These are phyloP conservation scores for Artibeus jamaicensis DNA, from an alignment of 2,797 vertebrate species.

Conservation along the genomic window DNA sequence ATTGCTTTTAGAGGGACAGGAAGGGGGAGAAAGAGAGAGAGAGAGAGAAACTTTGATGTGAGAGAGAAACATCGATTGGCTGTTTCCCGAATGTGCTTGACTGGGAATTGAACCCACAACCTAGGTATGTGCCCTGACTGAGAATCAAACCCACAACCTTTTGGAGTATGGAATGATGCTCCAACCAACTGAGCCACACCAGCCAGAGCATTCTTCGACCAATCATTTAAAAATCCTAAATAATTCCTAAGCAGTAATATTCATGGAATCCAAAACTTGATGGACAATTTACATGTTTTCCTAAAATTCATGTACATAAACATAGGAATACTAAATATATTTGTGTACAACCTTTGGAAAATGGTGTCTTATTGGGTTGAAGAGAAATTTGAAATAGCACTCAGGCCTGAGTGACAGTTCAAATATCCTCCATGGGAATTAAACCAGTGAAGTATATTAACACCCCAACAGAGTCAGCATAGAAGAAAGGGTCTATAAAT, in stretches of 20 bases:
- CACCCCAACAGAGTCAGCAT: background rate
- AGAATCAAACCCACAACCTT: no score
- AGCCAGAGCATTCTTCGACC: background rate
- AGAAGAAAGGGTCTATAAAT: background rate
- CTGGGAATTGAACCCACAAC: no score
- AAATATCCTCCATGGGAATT: background rate
- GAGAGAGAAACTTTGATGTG: no score
- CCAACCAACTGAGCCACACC: no score
- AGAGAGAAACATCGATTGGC: no score
- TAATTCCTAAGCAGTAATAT: background rate
- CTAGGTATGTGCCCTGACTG: no score
- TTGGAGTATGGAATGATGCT: no score
- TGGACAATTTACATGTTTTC: background rate
- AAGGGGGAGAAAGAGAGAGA: no score
- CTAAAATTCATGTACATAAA: background rate
- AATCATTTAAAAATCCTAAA: background rate
- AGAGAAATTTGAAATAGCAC: background rate
- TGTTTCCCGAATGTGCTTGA: no score
- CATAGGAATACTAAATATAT: background rate
- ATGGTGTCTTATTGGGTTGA: background rate
- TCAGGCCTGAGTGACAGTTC: background rate
- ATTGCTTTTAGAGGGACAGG: no score
- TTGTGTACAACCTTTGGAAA: constrained; percentile 8
- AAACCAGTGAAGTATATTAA: background rate
- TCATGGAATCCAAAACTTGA: background rate